Conservation (phyloP, 2,113 vertebrate genomes). For the Clinocottus analis region DNA sequence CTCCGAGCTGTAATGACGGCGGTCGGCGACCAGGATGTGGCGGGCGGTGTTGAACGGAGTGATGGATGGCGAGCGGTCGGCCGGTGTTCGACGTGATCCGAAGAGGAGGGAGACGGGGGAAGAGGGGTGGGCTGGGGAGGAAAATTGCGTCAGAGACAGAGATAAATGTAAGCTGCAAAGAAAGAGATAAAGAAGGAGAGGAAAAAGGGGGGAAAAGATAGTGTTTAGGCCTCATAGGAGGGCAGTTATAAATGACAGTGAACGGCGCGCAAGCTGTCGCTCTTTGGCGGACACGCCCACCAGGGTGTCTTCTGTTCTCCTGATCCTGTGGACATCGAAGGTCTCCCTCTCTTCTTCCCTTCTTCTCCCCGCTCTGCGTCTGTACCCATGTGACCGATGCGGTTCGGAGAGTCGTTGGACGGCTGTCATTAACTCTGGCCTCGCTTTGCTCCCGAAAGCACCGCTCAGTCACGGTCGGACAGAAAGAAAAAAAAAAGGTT, state of each 20-base stretch:
- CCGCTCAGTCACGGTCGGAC: constrained; percentile 9
- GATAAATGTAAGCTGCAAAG: constrained; percentile 19
- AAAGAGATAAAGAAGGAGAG: constrained; percentile 10
- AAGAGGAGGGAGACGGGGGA: constrained; percentile 20
- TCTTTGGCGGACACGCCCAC: too few relatives aligned
- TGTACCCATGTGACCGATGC: constrained; percentile 4
- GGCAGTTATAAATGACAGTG: constrained; percentile 15
- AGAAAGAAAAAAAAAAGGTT: constrained; percentile 7
- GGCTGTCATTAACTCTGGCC: constrained; percentile 24
- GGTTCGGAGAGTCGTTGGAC: constrained; percentile 1
- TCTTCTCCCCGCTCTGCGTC: background rate
- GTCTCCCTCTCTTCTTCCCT: constrained; percentile 2
- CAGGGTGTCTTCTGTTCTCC: constrained; percentile 27
- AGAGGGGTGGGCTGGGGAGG: background rate
- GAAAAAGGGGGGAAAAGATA: background rate
- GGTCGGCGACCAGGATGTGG: constrained; percentile 27
- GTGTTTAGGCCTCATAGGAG: too few relatives aligned
- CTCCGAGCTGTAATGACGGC: constrained; percentile 9
- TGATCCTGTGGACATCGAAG: constrained; percentile 17
- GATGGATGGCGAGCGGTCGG: constrained; percentile 75
- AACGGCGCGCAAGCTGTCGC: constrained; percentile 25
- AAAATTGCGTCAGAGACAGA: constrained; percentile 10
- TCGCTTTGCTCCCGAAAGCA: constrained; percentile 28
- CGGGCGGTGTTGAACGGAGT: constrained; percentile 45
- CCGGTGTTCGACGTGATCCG: constrained; percentile 10